These are phyloP conservation scores for Platalea minor DNA, from an alignment of 2,797 vertebrate species.

Conservation along the genomic window DNA sequence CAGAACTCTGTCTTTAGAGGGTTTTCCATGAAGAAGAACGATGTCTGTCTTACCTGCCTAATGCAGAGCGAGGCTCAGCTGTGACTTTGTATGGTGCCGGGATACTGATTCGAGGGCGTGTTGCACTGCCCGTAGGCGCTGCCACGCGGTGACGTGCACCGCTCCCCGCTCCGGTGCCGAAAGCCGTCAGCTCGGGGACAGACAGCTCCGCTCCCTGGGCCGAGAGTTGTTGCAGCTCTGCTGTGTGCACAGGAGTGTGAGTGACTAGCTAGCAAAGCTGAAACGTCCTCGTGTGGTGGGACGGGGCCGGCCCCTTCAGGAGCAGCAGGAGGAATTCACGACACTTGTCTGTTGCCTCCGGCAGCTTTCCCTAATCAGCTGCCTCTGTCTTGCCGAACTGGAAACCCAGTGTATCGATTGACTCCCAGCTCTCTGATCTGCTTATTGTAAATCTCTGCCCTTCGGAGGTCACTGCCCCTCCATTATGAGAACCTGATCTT, in stretches of 20 bases:
- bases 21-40: background rate
- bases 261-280: background rate
- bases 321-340: background rate
- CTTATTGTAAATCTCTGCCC: background rate
- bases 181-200: rapidly evolving
- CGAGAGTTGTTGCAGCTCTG: background rate
- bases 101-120: rapidly evolving
- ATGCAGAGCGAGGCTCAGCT: background rate
- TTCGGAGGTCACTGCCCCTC: background rate
- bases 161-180: background rate
- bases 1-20: background rate
- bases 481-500: background rate
- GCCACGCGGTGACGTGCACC: rapidly evolving
- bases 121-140: rapidly evolving
- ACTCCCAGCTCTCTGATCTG: background rate
- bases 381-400: background rate
- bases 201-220: background rate
- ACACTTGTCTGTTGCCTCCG: background rate
- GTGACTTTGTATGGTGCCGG: too few relatives aligned
- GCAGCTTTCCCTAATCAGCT: background rate
- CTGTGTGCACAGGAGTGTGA: background rate
- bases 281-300: background rate
- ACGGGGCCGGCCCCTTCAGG: background rate
- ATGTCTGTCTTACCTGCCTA: background rate
- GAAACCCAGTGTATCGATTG: background rate